Percentiles rank a stretch among this genome's conserved stretches.
phyloP scores from a whole-genome alignment of 2,888 invertebrate genomes.

The Neuroscelio doddi region DNA sequence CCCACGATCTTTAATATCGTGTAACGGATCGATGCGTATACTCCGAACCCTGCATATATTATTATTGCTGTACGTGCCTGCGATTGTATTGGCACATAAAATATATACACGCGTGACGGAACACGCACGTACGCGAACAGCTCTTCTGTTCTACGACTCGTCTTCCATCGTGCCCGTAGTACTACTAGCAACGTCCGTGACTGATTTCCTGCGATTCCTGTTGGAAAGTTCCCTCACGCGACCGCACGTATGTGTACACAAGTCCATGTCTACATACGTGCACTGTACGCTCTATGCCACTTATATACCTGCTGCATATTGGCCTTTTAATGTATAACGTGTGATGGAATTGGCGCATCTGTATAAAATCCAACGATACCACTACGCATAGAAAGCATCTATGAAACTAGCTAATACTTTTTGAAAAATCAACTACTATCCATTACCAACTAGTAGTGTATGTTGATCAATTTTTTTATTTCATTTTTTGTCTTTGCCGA shows the following conservation, averaged over 20 bases:
- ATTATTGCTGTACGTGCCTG: background rate
- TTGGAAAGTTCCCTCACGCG: slow-evolving; percentile 43
- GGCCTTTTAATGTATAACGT: background rate
- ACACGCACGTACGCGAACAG: slow-evolving; percentile 8
- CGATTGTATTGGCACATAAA: background rate
- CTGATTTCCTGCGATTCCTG: slow-evolving; percentile 47
- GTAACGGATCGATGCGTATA: slow-evolving; percentile 3
- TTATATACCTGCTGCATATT: background rate
- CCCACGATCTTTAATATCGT: background rate
- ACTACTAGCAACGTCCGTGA: slow-evolving; percentile 44
- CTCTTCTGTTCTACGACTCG: slow-evolving; percentile 26
- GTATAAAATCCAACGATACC: background rate
- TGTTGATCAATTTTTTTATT: too few species aligned
- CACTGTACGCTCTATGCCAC: background rate
- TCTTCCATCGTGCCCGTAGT: slow-evolving; percentile 43
- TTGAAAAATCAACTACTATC: too few species aligned
- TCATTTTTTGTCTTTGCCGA: too few species aligned
- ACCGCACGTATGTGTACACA: slow-evolving; percentile 9
- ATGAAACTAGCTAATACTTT: too few species aligned
- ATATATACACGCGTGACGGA: background rate
- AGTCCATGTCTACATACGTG: slow-evolving; percentile 8
- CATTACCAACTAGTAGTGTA: too few species aligned
- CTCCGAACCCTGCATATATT: background rate
- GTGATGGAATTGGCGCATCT: background rate
- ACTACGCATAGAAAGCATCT: too few species aligned